Evolutionary conservation across 2,113 vertebrate genomes (phyloP).

Genomic region (Hyperopisus bebe): DNA sequence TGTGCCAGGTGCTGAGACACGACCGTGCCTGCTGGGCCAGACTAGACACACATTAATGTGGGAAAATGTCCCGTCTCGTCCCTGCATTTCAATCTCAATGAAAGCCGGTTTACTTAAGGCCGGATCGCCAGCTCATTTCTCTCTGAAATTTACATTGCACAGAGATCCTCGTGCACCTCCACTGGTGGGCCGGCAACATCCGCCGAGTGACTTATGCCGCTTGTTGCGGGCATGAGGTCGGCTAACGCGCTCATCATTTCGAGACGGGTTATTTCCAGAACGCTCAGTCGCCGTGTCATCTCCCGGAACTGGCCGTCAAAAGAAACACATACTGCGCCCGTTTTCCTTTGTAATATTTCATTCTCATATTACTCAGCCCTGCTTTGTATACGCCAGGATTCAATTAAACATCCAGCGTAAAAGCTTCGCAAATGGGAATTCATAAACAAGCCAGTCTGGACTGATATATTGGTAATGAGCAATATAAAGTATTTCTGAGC

Average conservation of each 20-base stretch:
- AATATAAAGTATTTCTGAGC: background rate
- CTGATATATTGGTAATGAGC: background rate
- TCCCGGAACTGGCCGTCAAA: background rate
- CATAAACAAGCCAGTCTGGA: background rate
- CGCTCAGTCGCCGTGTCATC: too few species aligned
- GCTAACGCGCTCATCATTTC: background rate
- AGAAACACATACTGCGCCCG: background rate
- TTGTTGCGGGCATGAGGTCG: background rate
- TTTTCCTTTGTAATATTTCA: background rate
- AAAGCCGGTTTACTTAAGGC: slow-evolving; percentile 38
- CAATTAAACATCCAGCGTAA: background rate
- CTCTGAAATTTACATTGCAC: slow-evolving; percentile 31
- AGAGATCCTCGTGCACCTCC: background rate
- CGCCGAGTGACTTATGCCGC: background rate
- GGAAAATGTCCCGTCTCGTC: slow-evolving; percentile 59
- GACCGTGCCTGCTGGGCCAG: slow-evolving; percentile 67
- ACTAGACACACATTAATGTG: slow-evolving; percentile 71
- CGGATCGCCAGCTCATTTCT: slow-evolving; percentile 55
- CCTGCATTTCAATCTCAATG: slow-evolving; percentile 64
- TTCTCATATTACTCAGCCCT: background rate
- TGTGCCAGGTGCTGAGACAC: slow-evolving; percentile 64
- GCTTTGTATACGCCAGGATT: background rate
- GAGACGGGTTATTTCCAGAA: background rate
- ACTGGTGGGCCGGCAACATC: background rate
- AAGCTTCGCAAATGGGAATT: background rate